Conservation (phyloP, 2,797 vertebrate genomes). For the Enteromius unitaeniatus region DNA sequence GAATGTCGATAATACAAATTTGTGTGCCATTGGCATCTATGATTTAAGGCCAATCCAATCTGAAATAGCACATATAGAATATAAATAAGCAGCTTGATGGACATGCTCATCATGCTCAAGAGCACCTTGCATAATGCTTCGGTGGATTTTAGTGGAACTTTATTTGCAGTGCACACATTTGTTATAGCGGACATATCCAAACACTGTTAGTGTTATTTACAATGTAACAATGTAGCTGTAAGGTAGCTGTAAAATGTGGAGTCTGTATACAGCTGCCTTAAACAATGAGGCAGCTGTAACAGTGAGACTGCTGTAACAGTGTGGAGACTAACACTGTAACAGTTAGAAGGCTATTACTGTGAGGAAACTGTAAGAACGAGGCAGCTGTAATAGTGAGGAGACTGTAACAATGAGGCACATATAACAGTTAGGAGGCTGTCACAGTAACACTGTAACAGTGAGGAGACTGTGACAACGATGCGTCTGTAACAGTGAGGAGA, state of each 20-base stretch:
- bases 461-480: neutral
- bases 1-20: neutral
- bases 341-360: neutral
- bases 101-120: neutral
- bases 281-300: neutral
- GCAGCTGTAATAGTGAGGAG: neutral
- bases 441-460: neutral
- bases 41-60: neutral
- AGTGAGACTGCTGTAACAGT: neutral
- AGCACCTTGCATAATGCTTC: neutral
- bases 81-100: neutral
- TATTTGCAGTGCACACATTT: neutral
- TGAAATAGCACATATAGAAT: neutral
- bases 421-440: neutral
- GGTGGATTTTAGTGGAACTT: neutral
- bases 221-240: neutral
- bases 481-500: neutral
- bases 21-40: neutral
- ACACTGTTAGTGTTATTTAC: neutral
- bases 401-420: neutral
- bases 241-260: fast-evolving
- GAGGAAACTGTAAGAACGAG: neutral
- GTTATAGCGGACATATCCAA: neutral
- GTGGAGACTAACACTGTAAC: neutral
- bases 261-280: neutral